Conservation (phyloP, 2,113 vertebrate genomes). For the Lampris megalopsis region DNA sequence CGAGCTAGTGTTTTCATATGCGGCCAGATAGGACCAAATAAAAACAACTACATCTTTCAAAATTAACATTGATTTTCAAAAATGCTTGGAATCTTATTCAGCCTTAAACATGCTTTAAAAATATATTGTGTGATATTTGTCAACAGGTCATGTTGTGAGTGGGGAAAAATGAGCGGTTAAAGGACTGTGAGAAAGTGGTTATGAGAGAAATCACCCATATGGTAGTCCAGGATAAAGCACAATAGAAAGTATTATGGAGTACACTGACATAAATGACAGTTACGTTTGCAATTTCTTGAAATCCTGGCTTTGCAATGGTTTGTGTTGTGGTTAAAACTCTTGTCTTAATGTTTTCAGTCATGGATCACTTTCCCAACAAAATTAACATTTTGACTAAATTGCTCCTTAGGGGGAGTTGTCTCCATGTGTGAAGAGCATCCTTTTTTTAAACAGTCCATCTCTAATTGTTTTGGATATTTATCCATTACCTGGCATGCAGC, state of each 20-base stretch:
- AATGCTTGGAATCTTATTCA: too few species aligned
- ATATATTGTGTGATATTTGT: too few species aligned
- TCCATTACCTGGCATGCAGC: background rate
- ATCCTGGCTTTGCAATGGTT: background rate
- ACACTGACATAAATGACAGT: too few species aligned
- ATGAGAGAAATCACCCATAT: too few species aligned
- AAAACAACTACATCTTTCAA: background rate
- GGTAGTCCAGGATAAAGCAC: too few species aligned
- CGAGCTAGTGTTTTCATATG: background rate
- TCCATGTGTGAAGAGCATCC: constrained; percentile 58
- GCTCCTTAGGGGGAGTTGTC: background rate
- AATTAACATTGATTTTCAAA: too few species aligned
- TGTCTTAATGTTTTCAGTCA: background rate
- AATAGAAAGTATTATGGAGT: too few species aligned
- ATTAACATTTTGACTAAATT: background rate
- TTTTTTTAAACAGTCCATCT: constrained; percentile 49
- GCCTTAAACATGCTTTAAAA: too few species aligned
- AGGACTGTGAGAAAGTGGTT: too few species aligned
- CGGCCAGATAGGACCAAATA: background rate
- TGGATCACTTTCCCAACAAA: background rate
- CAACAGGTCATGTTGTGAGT: too few species aligned
- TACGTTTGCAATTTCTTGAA: too few species aligned
- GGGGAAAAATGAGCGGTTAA: too few species aligned
- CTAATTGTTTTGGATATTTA: background rate
- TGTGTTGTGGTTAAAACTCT: background rate